Conservation (phyloP, 2,888 invertebrate species). For the Machimus atricapillus region DNA sequence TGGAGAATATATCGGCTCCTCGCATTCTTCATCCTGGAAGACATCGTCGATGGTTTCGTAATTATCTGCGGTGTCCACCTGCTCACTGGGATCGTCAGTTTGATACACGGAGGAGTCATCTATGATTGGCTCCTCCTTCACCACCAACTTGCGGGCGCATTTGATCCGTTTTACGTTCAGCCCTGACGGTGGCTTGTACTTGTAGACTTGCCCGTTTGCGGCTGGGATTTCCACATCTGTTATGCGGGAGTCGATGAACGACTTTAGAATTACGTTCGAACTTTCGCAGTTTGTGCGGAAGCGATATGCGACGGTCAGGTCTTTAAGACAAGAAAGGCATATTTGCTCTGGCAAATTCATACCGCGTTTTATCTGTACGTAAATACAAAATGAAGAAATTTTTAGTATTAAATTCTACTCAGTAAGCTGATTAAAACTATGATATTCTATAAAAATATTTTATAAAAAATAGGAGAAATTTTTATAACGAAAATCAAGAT, state of each 20-base stretch:
- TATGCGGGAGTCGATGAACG: conserved; percentile 47
- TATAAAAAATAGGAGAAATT: too few relatives aligned
- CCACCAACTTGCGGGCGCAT: conserved; percentile 19
- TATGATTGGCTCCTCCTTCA: not conserved
- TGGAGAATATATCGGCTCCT: not conserved
- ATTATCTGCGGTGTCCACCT: not conserved
- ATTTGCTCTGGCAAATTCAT: conserved; percentile 57
- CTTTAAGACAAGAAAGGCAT: conserved; percentile 55
- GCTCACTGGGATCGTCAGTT: not conserved
- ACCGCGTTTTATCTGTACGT: conserved; percentile 47
- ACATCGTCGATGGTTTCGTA: not conserved
- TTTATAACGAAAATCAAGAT: too few relatives aligned
- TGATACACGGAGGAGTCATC: not conserved
- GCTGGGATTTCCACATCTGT: conserved; percentile 15
- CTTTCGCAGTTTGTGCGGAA: conserved; percentile 58
- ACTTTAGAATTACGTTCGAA: conserved; percentile 56
- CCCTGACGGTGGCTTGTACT: conserved; percentile 46
- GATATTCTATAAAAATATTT: too few relatives aligned
- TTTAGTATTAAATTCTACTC: too few relatives aligned
- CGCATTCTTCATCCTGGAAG: conserved; percentile 10
- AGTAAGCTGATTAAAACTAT: too few relatives aligned
- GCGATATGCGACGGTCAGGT: conserved; percentile 56
- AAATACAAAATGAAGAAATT: too few relatives aligned
- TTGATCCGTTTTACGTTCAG: conserved; percentile 45
- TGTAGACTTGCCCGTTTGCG: conserved; percentile 38